These are phyloP conservation scores for Sardinella longiceps DNA, from an alignment of 2,797 vertebrate species.

Conservation along the genomic window DNA sequence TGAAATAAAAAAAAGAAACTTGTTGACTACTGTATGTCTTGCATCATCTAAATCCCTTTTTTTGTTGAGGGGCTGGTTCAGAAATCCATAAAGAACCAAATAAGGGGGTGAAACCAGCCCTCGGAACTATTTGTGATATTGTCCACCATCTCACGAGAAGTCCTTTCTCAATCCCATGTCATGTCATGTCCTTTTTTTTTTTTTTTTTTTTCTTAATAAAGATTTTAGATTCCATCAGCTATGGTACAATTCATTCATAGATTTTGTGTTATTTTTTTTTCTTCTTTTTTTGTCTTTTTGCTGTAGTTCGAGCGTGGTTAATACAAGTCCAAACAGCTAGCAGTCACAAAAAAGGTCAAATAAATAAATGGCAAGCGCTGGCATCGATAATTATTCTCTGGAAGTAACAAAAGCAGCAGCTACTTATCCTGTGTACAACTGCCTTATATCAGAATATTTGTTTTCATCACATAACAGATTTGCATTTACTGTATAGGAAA, in stretches of 20 bases:
- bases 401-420: conserved; percentile 64
- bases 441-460: conserved; percentile 59
- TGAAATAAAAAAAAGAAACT: not conserved
- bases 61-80: not conserved
- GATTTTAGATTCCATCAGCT: conserved; percentile 17
- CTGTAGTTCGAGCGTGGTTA: conserved; percentile 45
- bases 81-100: conserved; percentile 17
- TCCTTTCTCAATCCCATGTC: conserved; percentile 5
- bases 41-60: conserved; percentile 22
- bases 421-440: conserved; percentile 63
- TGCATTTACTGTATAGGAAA: conserved; percentile 81
- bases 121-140: conserved; percentile 27
- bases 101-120: conserved; percentile 10
- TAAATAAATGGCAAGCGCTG: conserved; percentile 64
- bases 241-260: conserved; percentile 31
- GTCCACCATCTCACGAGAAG: conserved; percentile 25
- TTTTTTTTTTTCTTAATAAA: conserved; percentile 15
- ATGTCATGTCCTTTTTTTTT: conserved; percentile 28
- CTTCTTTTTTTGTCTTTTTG: conserved; percentile 43
- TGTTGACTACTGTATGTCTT: conserved; percentile 24
- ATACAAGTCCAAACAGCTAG: conserved; percentile 67
- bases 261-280: conserved; percentile 20
- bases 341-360: conserved; percentile 57
- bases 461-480: conserved; percentile 67
- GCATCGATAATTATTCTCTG: conserved; percentile 65